Percentiles rank a stretch among this genome's conserved stretches.
These are phyloP conservation scores for Porites lobata DNA, from an alignment of 92 coral and sea anemone species.

Conservation along the genomic window DNA sequence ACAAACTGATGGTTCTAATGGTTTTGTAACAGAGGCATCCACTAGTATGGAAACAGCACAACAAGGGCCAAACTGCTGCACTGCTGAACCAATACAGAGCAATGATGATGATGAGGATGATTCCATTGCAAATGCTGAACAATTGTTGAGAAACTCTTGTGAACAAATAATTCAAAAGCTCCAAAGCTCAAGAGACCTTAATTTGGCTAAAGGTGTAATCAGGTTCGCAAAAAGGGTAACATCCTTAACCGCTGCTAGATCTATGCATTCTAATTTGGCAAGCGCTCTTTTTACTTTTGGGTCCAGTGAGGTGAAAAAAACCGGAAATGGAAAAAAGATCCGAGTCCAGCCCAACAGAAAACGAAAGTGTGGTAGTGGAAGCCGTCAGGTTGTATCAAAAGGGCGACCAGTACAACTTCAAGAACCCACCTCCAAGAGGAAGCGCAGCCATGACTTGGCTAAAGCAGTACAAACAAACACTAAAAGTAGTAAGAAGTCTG, in stretches of 20 bases:
- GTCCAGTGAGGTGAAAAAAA: constrained; percentile 44
- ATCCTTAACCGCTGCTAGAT: constrained; percentile 34
- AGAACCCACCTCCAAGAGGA: constrained; percentile 19
- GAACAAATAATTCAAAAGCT: constrained; percentile 65
- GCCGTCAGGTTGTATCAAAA: constrained; percentile 39
- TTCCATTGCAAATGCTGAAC: constrained; percentile 8
- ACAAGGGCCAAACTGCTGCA: not conserved
- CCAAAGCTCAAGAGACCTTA: constrained; percentile 45
- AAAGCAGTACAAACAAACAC: constrained; percentile 54
- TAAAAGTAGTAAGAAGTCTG: constrained; percentile 60
- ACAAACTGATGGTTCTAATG: not conserved
- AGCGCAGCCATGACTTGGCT: constrained; percentile 48
- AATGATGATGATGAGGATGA: constrained; percentile 46
- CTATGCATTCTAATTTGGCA: constrained; percentile 64
- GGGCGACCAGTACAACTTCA: constrained; percentile 31
- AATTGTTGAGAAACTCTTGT: constrained; percentile 32
- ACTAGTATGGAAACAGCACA: not conserved
- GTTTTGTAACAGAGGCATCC: constrained; percentile 27
- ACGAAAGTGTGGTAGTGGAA: constrained; percentile 41
- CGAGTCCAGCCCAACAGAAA: constrained; percentile 43
- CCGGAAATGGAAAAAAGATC: constrained; percentile 44
- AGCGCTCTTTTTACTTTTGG: constrained; percentile 74
- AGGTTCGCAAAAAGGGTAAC: constrained; percentile 64
- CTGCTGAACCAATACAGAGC: constrained; percentile 28
- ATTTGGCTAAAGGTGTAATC: constrained; percentile 62